phyloP scores from a whole-genome alignment of 2,113 vertebrate genomes.

The Ursus arctos region DNA sequence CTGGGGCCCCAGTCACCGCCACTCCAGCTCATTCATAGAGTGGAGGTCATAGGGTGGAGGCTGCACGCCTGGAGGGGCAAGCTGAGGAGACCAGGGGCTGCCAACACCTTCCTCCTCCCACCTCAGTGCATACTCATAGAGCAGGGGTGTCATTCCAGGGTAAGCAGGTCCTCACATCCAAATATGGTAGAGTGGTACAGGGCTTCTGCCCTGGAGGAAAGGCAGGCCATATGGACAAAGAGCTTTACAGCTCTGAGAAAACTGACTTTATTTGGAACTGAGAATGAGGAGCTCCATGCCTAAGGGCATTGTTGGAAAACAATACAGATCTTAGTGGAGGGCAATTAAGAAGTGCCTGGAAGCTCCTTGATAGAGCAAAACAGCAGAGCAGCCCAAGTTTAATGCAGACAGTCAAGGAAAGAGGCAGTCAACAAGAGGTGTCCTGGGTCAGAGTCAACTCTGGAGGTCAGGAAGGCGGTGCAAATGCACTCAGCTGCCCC shows the following conservation, averaged over 20 bases:
- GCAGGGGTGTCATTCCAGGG: not conserved
- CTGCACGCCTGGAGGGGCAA: not conserved
- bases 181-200: not conserved
- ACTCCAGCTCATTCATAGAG: not conserved
- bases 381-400: not conserved
- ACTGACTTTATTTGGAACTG: not conserved
- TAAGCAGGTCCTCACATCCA: not conserved
- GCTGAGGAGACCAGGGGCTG: not conserved
- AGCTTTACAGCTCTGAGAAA: not conserved
- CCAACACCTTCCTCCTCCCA: not conserved
- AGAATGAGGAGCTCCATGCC: not conserved
- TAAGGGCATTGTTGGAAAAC: not conserved
- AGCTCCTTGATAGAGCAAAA: not conserved
- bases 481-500: too few relatives aligned
- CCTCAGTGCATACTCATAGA: not conserved
- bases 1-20: too few relatives aligned
- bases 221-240: not conserved
- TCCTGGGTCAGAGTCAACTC: not conserved
- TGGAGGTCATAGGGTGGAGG: not conserved
- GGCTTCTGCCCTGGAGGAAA: not conserved
- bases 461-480: not conserved
- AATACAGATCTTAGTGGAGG: not conserved
- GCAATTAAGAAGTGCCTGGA: not conserved
- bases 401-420: not conserved
- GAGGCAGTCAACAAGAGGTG: not conserved